Evolutionary conservation across 2,113 vertebrate species (phyloP).

Genomic region (Anhinga anhinga): DNA sequence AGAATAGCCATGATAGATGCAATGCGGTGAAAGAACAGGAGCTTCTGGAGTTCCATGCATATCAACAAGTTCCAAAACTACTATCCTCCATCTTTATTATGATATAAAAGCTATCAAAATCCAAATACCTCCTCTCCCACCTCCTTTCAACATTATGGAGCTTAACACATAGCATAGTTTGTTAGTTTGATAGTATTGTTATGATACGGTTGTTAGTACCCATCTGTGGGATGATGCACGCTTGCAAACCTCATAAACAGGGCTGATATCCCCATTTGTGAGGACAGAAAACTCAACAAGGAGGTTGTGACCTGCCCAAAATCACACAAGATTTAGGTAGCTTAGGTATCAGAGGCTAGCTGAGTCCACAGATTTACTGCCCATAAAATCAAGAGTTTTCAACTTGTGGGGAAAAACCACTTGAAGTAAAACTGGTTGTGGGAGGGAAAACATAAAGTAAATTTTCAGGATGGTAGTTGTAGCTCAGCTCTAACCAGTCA

Average conservation of each 20-base stretch:
- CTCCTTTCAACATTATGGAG: not conserved
- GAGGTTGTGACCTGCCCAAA: not conserved
- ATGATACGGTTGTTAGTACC: not conserved
- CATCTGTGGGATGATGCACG: not conserved
- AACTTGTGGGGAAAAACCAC: not conserved
- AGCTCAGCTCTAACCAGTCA: not conserved
- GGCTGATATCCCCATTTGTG: not conserved
- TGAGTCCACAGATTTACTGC: not conserved
- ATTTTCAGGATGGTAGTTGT: not conserved
- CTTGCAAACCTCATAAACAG: not conserved
- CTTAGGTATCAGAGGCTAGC: not conserved
- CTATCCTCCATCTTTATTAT: conserved; percentile 17
- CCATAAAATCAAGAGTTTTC: not conserved
- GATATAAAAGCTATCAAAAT: conserved; percentile 13
- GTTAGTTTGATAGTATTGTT: not conserved
- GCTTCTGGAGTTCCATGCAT: conserved; percentile 58
- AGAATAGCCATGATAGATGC: conserved; percentile 65
- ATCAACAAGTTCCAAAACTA: conserved; percentile 45
- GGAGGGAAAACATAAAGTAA: not conserved
- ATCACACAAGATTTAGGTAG: rapidly evolving
- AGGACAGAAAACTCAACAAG: not conserved
- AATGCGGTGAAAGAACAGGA: conserved; percentile 37
- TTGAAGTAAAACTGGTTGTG: not conserved
- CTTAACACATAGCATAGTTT: not conserved
- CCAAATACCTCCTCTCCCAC: not conserved